These are phyloP conservation scores for Apotomis capreana DNA, from an alignment of 2,888 invertebrate species.

Conservation along the genomic window DNA sequence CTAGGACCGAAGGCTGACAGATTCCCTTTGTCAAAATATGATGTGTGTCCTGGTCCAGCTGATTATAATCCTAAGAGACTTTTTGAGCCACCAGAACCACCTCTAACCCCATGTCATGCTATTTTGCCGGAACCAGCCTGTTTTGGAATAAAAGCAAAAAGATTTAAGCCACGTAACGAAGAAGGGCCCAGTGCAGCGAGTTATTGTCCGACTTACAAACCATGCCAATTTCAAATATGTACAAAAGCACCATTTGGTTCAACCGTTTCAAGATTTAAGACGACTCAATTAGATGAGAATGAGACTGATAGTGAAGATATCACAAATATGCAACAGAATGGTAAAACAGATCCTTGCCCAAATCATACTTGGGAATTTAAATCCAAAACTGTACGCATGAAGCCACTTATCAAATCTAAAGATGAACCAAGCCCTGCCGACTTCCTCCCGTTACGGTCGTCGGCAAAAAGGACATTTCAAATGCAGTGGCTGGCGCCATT, in stretches of 20 bases:
- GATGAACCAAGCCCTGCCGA: conserved; percentile 64
- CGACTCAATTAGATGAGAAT: conserved; percentile 43
- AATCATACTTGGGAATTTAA: conserved; percentile 65
- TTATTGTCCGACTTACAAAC: conserved; percentile 53
- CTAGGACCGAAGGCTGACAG: conserved; percentile 63
- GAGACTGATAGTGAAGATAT: conserved; percentile 46
- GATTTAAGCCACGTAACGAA: conserved; percentile 59
- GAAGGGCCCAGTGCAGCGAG: conserved; percentile 67
- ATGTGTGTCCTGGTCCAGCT: conserved; percentile 62
- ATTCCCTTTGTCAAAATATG: conserved; percentile 51
- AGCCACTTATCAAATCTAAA: conserved; percentile 54
- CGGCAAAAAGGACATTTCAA: conserved; percentile 46
- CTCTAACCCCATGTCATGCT: conserved; percentile 54
- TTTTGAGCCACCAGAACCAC: conserved; percentile 59
- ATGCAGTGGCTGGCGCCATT: conserved; percentile 65
- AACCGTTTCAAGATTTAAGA: conserved; percentile 61
- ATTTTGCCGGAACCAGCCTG: conserved; percentile 58
- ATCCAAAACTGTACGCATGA: conserved; percentile 66
- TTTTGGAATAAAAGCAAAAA: conserved; percentile 64
- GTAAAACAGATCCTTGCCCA: conserved; percentile 46
- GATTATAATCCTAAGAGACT: conserved; percentile 62
- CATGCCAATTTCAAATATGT: conserved; percentile 56
- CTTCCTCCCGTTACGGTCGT: conserved; percentile 46
- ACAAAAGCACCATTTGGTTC: conserved; percentile 62
- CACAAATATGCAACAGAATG: background rate